Base-by-base conservation (phyloP, 2,888 invertebrate genomes). In the Pinctada fucata region DNA sequence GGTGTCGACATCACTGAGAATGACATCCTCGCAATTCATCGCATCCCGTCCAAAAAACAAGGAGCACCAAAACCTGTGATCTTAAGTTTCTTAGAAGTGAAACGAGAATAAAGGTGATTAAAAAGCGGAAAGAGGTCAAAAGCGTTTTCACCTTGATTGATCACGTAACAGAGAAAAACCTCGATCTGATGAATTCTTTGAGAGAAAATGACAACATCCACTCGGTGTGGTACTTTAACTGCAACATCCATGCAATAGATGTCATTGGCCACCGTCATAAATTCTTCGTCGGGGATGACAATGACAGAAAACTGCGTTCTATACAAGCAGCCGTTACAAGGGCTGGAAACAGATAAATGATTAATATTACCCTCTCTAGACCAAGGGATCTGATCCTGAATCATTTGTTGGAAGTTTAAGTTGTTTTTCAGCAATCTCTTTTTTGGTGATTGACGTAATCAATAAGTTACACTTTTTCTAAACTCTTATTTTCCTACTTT, bases 171-270 rank as follows among this genome's bases (percentile, higher is more conserved):
- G 31, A 31, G 4, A 63, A n/a, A 0, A 63, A 63, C n/a, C 16
- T 4, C 3, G 16, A 63, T n/a, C 13, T 63, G 10, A 10, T 58
- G 63, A 10, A 58, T 13, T 13, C 31, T 13, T 45, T 68, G n/a
- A 68, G 48, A 68, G 48, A 68, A 4, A 68, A 45, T 48, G 68
- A 68, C 47, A 45, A 68, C 45, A n/a, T 68, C 68, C 68, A 68
- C 45, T 31, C 31, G 31, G 31, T 31, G 31, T 31, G 31, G 31
- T 31, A 31, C 31, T 31, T 31, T 31, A 31, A 31, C 31, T 31
- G 31, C 31, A 31, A 31, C 31, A 31, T 31, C 31, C 31, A 31
- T 31, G 31, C 31, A 31, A 31, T 31, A 31, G 31, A 31, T 31
- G 31, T 31, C 31, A 31, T 31, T 31, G 31, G 31, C 31, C 31